Base-by-base conservation (phyloP, 2,888 invertebrate genomes). In the Leucophora obtusa region DNA sequence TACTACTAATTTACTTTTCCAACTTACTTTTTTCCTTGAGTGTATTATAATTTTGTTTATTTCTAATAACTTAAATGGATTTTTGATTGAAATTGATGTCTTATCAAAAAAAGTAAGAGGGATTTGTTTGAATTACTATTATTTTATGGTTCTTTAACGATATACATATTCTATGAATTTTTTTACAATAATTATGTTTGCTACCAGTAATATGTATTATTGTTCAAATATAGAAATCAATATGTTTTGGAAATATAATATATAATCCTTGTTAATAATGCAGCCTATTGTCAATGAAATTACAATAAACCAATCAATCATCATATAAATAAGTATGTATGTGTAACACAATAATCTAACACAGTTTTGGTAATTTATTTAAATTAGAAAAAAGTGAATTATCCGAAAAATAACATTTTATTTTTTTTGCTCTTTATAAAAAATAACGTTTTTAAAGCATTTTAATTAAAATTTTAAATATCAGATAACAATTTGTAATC, bases 21-120 rank as follows among this genome's bases (percentile, higher is more conserved):
- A 28, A 28, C 28, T 28, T 28, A 6, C 6, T 28, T 28, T 28
- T 21, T 21, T 21, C 4, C 7, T 28, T 28, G 28, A 18, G 17
- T 21, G 14, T 21, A 53, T 15, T 53, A 18, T 15, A 47, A 28
- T 6, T 28, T 24, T 66, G 53, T 54, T 33, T 70, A 28, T 28
- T 17, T 15, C 21, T 70, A 70, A 51, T 70, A 38, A 70, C 21
- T 60, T 38, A 54, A 70, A 70, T 70, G 60, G 60, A 6, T 70
- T 70, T 51, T 17, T 70, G 53, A 70, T 70, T 60, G 70, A 70
- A 60, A 51, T 68, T 56, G 47, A 24, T 66, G 66, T 53, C 50
- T 24, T 47, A 2, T 47, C 28, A 47, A 14, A 15, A 38, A 47
- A 62, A 28, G 47, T 47, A 18, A 15, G 10, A 47, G 24, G 62